A percentile compares a stretch with the other conserved stretches of the same genome.
Conservation (phyloP, 2,888 invertebrate species). For the Agapetus fuscipes region DNA sequence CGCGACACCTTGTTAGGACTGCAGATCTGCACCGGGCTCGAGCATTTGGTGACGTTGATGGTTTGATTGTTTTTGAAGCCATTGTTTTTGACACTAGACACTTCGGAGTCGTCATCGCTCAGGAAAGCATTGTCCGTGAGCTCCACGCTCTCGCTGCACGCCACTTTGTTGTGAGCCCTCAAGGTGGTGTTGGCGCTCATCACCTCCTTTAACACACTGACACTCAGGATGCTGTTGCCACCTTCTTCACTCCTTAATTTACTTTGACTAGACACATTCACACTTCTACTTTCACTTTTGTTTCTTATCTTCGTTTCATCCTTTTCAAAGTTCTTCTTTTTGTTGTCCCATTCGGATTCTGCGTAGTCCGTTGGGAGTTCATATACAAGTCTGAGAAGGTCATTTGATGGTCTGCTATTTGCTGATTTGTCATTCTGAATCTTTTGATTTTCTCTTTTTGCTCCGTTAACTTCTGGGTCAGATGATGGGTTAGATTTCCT, state of each 20-base stretch:
- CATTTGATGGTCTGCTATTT: constrained; percentile 25
- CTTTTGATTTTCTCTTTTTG: neutral
- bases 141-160: constrained; percentile 9
- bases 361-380: constrained; percentile 39
- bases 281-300: no score
- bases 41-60: constrained; percentile 18
- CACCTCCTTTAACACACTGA: constrained; percentile 15
- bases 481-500: constrained; percentile 6
- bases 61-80: constrained; percentile 14
- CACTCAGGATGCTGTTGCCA: constrained; percentile 6
- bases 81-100: constrained; percentile 4
- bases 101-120: constrained; percentile 11
- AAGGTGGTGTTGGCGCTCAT: constrained; percentile 18
- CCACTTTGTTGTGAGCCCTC: constrained; percentile 10
- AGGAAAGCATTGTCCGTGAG: constrained; percentile 12
- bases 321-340: constrained; percentile 27
- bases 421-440: neutral
- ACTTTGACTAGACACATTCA: constrained; percentile 8
- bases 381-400: constrained; percentile 41
- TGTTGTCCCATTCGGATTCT: constrained; percentile 31
- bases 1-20: constrained; percentile 7
- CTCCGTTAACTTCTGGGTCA: constrained; percentile 12
- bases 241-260: constrained; percentile 15
- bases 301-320: constrained; percentile 3
- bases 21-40: constrained; percentile 5